Base-by-base conservation (phyloP, 1,140 invertebrate species). In the Leguminivora glycinivorella region DNA sequence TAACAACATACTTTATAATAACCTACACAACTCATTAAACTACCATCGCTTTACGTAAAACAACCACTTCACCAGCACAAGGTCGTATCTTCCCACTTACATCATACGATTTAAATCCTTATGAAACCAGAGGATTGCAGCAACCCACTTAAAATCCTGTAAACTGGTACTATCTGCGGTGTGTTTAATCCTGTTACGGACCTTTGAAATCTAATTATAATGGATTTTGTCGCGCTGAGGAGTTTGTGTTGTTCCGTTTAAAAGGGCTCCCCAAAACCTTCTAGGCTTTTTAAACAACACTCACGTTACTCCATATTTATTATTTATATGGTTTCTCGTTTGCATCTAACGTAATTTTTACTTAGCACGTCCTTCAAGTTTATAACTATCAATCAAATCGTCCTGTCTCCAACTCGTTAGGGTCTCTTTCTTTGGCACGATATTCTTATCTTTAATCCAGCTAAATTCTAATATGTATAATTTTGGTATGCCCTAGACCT, bases 161-260 rank as follows among this genome's bases (percentile, higher is more conserved):
- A 17, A 63, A 63, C 26, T 19, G 14, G n/a, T 31, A 34, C 58
- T 63, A 63, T 63, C 29, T 63, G 58, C 58, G 58, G 58, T 63
- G 26, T n/a, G 26, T 29, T 31, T 63, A 63, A 63, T 63, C 58
- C 26, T 26, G 26, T 63, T 34, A 63, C 58, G 5, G 19, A 63
- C 58, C 58, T 63, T 63, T 63, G 29, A 63, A 63, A 63, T 63
- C 29, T 63, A 63, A 63, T 63, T 63, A 63, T 63, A 63, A 63
- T 63, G 58, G 58, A 63, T 63, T 63, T 34, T 63, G 58, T 63
- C 58, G 58, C 58, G 58, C 4, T 31, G 17, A 63, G 17, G 58
- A 31, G 26, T 29, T 29, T 63, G 58, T 63, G 25, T 34, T n/a
- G n/a, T n/a, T 63, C n/a, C 58, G 58, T 63, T 12, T 34, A 19